Base-by-base conservation (phyloP, 1,140 invertebrate species). In the Eriocheir sinensis region DNA sequence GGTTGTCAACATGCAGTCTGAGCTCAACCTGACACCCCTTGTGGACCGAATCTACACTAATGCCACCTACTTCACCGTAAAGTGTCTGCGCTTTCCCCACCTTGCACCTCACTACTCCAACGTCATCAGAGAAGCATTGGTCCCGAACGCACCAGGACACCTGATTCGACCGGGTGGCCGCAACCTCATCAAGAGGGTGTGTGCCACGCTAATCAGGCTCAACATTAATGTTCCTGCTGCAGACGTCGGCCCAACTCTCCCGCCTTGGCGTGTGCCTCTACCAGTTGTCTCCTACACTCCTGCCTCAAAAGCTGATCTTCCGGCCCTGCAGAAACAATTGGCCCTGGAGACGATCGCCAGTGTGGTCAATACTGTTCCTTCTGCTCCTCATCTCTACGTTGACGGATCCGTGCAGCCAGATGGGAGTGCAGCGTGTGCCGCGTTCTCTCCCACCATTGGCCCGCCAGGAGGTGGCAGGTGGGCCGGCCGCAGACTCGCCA, bases 361-460 rank as follows among this genome's bases (percentile, higher is more conserved):
- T 34, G 41, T 79, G 85, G 9, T 38, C 17, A 9, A 17, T 48
- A n/a, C 72, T 6, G 92, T 93, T 48, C 85, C 93, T 91, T 27
- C 53, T 15, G 80, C 83, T 17, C 72, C 91, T 60, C 80, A 86
- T 9, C 12, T 93, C 12, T 93, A 93, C 92, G 41, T 48, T 85
- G 83, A 93, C 88, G 48, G 92, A 27, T 93, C 92, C 12, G 21
- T 93, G 38, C 21, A 93, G 92, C 3, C 88, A 91, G 92, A 93
- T 32, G 92, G 72, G 15, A 83, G 92, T 34, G 92, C 92, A 41
- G 72, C 40, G 4, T 93, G 92, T 36, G 36, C 30, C n/a, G 92
- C 8, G 15, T 91, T 32, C 34, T 92, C 91, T 32, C 91, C 53
- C 34, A 40, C 15, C 79, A 17, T 79, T 21, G 34, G 79, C 27